Percentiles rank a stretch among this genome's conserved stretches.
These are phyloP conservation scores for Yponomeuta cagnagella DNA, from an alignment of 2,888 invertebrate species.

Conservation along the genomic window DNA sequence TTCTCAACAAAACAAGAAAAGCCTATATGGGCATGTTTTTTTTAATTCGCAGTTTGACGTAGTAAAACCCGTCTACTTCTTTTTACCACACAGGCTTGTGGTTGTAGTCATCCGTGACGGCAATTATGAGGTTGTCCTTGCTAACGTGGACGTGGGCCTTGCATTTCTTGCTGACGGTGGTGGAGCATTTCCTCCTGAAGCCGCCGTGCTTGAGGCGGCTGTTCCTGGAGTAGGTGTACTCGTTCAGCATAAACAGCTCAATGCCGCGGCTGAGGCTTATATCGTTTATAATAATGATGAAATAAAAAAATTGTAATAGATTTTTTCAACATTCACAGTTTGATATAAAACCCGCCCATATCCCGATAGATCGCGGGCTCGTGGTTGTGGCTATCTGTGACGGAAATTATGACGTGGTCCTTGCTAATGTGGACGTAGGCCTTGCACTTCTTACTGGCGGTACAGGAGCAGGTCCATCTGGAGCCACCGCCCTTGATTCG, in stretches of 20 bases:
- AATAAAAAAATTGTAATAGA: too few relatives aligned
- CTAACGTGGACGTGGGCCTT: constrained; percentile 11
- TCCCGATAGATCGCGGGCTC: background rate
- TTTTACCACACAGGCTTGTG: constrained; percentile 18
- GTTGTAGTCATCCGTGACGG: constrained; percentile 23
- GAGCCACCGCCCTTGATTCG: background rate
- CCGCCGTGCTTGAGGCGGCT: background rate
- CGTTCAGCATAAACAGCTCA: constrained; percentile 4
- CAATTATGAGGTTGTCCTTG: constrained; percentile 26
- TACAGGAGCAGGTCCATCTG: constrained; percentile 15
- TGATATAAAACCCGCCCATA: too few relatives aligned
- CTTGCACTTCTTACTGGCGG: constrained; percentile 3
- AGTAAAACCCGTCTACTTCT: too few relatives aligned
- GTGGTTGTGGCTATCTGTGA: constrained; percentile 25
- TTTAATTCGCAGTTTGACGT: too few relatives aligned
- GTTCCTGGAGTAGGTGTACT: constrained; percentile 10
- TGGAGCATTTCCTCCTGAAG: constrained; percentile 14
- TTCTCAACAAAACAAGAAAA: too few relatives aligned
- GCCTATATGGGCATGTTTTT: too few relatives aligned
- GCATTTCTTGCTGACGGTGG: constrained; percentile 3
- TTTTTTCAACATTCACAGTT: too few relatives aligned
- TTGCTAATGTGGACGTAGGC: constrained; percentile 14
- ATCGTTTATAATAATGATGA: too few relatives aligned
- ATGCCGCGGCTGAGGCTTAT: background rate
- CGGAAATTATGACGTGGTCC: constrained; percentile 25